Base-by-base conservation (phyloP, 2,797 vertebrate genomes). In the Apogon talboti region DNA sequence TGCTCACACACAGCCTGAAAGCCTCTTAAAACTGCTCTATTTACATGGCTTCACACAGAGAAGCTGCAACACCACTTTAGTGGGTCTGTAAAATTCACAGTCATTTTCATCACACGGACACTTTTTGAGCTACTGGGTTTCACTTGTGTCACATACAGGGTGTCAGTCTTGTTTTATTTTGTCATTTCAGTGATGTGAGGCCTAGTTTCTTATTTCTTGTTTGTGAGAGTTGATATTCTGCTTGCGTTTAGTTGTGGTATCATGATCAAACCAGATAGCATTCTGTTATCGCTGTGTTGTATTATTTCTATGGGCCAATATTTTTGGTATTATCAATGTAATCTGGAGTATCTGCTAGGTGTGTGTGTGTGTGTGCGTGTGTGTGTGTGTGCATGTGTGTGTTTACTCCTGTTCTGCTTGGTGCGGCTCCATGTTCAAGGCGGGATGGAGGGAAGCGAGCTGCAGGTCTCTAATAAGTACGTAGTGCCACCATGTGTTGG, bases 261-360 rank as follows among this genome's bases (percentile, higher is more conserved):
- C 85, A 81, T 30, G 87, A 92, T 91, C 66, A 73, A 40, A 76
- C 60, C 70, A 65, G 91, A 88, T 92, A 89, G 82, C 77, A 50
- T 40, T 59, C 76, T 18, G 60, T 91, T 92, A 92, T 92, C 91
- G 12, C 81, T 4, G 82, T 87, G 85, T 90, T 90, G 87, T 92
- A 92, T 94, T 94, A 92, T 94, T 93, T 93, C 91, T 91, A 90
- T 91, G 89, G 91, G 84, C 84, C 91, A 91, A 92, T 93, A 91
- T 93, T 93, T 94, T 91, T 80, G 56, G 75, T 90, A 86, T 91
- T 92, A 83, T 90, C 87, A 82, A 76, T 83, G 86, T 90, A 88
- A 94, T 94, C 92, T 92, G 79, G 82, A 88, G 90, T 90, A 91
- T 93, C 90, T 90, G 78, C 78, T 60, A 87, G 82, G 77, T 78